Evolutionary conservation across 2,888 invertebrate species (phyloP).

Genomic region (Orchestes rusci): DNA sequence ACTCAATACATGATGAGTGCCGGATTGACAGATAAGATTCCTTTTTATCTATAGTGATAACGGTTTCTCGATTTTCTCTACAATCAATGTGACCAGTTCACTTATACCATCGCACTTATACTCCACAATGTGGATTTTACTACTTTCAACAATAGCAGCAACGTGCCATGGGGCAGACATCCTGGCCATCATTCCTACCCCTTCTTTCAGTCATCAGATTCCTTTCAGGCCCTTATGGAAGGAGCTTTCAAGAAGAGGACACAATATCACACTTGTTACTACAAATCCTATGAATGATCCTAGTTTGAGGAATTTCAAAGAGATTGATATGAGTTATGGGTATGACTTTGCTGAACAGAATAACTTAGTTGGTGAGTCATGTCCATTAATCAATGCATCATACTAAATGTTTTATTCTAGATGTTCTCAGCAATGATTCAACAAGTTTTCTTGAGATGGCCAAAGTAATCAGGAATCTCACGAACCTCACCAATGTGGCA

Average conservation of each 20-base stretch:
- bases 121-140: too few species aligned
- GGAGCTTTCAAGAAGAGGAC: slow-evolving; percentile 28
- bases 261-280: slow-evolving; percentile 37
- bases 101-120: too few species aligned
- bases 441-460: slow-evolving; percentile 23
- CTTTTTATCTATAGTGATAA: too few species aligned
- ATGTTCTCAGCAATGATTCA: slow-evolving; percentile 21
- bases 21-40: too few species aligned
- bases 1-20: too few species aligned
- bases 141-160: too few species aligned
- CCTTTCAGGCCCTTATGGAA: slow-evolving; percentile 31
- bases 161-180: too few species aligned
- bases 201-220: slow-evolving; percentile 32
- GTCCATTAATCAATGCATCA: too few species aligned
- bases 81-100: too few species aligned
- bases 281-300: slow-evolving; percentile 42
- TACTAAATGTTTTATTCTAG: slow-evolving; percentile 23
- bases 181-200: slow-evolving; percentile 26
- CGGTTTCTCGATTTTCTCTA: too few species aligned
- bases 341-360: too few species aligned
- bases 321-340: not conserved
- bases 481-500: slow-evolving; percentile 22
- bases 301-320: slow-evolving; percentile 25
- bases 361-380: too few species aligned
- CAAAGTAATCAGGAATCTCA: slow-evolving; percentile 17